Evolutionary conservation across 2,113 vertebrate species (phyloP), one percentile per base, ranked within the genome.

Genomic region (Xenus cinereus): DNA sequence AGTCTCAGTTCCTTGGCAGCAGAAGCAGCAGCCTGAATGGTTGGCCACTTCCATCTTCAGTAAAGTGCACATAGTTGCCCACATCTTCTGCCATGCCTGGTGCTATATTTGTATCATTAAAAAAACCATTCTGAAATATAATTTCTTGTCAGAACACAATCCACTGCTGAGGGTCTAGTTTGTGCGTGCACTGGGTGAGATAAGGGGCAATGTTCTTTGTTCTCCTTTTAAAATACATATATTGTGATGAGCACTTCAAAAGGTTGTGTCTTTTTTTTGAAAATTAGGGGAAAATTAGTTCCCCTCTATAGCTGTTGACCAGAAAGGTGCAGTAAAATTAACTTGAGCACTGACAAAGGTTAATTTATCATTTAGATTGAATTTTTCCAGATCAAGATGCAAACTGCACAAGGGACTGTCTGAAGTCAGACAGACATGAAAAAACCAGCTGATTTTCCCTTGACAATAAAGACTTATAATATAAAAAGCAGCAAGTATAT

Each of bases 11-110:
- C 43, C 30, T 59, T 5, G 21, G 10, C 51, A 87, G 21, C 30
- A 74, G 19, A 30, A 64, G 12, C 5, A 62, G 4, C 18, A 68
- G 19, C 15, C 23, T 76, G 62, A 64, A 85, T 11, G 3, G 1
- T 1, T 56, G 23, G 23, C 15, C 6, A 27, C 46, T 68, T 75
- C 1, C 2, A 4, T 35, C n/a, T 78, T 68, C 22, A 60, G 5
- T 41, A 35, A 79, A 85, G 18, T 7, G 8, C 7, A 54, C 0
- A 0, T 8, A 87, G 13, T 8, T n/a, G 9, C 4, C 17, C 33
- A 48, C 37, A 51, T 67, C 11, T 79, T 79, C 26, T 73, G 12
- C 14, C 28, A 18, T 51, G 39, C 15, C 32, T 37, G 45, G 1
- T 45, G 17, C n/a, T 67, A 13, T 23, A 9, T 8, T 76, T 43